phyloP scores from a whole-genome alignment of 2,797 vertebrate species.

The Tokudaia tokunoshimensis region DNA sequence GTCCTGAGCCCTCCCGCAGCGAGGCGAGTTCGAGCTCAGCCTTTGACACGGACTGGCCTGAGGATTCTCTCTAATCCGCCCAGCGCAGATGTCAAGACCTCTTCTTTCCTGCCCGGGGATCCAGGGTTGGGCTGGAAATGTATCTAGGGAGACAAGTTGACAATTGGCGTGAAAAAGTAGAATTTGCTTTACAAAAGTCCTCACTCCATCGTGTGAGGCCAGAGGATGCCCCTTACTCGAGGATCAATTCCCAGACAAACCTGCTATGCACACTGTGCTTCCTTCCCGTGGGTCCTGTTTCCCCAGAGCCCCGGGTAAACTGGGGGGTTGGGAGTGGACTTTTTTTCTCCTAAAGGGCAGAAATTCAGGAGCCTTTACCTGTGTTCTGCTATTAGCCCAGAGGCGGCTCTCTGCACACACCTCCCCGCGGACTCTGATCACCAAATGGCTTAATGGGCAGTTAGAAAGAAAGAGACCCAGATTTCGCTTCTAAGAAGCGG shows the following conservation, averaged over 20 bases:
- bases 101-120: background rate
- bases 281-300: background rate
- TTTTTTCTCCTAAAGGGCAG: background rate
- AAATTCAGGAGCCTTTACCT: background rate
- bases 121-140: conserved; percentile 73
- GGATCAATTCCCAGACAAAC: background rate
- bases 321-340: fast-evolving
- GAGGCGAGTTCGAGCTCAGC: conserved; percentile 57
- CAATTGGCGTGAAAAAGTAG: conserved; percentile 80
- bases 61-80: conserved; percentile 52
- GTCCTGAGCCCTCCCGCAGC: conserved; percentile 15
- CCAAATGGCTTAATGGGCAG: background rate
- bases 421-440: background rate
- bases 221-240: conserved; percentile 62
- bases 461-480: background rate
- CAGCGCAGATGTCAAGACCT: conserved; percentile 55
- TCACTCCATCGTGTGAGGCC: conserved; percentile 69
- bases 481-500: background rate
- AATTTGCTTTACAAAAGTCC: conserved; percentile 82
- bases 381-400: too few species aligned
- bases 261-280: background rate
- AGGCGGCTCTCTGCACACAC: background rate
- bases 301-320: background rate
- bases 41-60: background rate
- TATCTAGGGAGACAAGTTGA: conserved; percentile 81